Evolutionary conservation across 2,113 vertebrate genomes (phyloP).

Genomic region (Pelecanus crispus): DNA sequence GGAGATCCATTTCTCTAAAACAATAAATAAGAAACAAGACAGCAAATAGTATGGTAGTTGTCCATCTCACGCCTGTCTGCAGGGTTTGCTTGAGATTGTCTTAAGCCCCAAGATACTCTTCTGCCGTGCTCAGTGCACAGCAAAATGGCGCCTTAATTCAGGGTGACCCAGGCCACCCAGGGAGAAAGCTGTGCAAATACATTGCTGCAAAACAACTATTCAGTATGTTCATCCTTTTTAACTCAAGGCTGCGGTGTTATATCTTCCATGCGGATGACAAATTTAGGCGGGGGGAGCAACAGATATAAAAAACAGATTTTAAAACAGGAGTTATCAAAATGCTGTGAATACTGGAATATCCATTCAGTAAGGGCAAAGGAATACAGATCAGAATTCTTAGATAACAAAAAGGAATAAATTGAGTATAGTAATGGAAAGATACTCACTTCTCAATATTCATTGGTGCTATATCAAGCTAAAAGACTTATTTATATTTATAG

Average conservation of each 20-base stretch:
- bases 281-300: not conserved
- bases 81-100: not conserved
- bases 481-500: constrained; percentile 52
- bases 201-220: not conserved
- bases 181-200: not conserved
- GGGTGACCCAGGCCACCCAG: not conserved
- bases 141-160: not conserved
- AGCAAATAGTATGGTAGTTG: not conserved
- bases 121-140: not conserved
- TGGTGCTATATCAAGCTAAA: constrained; percentile 3
- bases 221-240: not conserved
- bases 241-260: not conserved
- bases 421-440: constrained; percentile 1
- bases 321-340: constrained; percentile 42
- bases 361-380: not conserved
- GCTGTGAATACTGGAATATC: not conserved
- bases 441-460: constrained; percentile 38
- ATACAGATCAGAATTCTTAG: constrained; percentile 1
- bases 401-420: constrained; percentile 10
- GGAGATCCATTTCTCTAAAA: not conserved
- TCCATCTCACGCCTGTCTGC: not conserved
- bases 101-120: not conserved
- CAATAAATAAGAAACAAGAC: not conserved
- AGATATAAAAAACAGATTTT: constrained; percentile 35
- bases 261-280: not conserved